Percentiles rank a stretch among this genome's conserved stretches.
These are phyloP conservation scores for Zaprionus ghesquierei DNA, from an alignment of 1,140 invertebrate genomes.

Conservation along the genomic window DNA sequence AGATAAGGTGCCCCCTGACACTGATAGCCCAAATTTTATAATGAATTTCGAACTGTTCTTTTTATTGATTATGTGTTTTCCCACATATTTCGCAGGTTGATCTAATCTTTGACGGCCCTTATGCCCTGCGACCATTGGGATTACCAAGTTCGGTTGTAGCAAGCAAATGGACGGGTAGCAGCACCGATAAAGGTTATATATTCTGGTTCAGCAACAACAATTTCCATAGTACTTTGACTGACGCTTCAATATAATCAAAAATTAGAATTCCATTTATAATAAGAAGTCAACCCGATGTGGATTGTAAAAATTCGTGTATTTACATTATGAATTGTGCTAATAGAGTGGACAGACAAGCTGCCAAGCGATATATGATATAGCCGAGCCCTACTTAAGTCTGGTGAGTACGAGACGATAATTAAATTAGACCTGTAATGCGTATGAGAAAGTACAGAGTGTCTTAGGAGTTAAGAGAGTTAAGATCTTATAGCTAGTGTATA, in stretches of 20 bases:
- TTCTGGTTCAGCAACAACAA: no score
- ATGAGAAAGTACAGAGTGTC: slow-evolving; percentile 19
- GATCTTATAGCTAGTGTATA: slow-evolving; percentile 19
- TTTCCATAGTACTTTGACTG: not conserved
- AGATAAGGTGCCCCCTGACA: no score
- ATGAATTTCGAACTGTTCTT: no score
- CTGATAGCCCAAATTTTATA: no score
- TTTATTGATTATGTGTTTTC: no score
- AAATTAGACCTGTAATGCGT: slow-evolving; percentile 1
- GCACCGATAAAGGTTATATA: no score
- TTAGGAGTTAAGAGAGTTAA: no score
- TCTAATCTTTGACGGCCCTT: no score
- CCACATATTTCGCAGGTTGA: no score
- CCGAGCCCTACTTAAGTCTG: slow-evolving; percentile 57
- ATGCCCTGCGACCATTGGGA: no score
- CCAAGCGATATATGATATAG: slow-evolving; percentile 25
- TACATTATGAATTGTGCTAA: slow-evolving; percentile 70
- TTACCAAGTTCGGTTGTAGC: no score
- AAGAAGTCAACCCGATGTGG: not conserved
- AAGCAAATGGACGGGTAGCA: no score
- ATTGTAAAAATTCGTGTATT: slow-evolving; percentile 63
- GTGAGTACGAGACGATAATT: slow-evolving; percentile 45
- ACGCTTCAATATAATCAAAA: not conserved
- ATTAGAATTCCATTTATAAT: not conserved
- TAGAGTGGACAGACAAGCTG: slow-evolving; percentile 26